Base-by-base conservation (phyloP, 2,888 invertebrate genomes). In the Caenorhabditis afra region DNA sequence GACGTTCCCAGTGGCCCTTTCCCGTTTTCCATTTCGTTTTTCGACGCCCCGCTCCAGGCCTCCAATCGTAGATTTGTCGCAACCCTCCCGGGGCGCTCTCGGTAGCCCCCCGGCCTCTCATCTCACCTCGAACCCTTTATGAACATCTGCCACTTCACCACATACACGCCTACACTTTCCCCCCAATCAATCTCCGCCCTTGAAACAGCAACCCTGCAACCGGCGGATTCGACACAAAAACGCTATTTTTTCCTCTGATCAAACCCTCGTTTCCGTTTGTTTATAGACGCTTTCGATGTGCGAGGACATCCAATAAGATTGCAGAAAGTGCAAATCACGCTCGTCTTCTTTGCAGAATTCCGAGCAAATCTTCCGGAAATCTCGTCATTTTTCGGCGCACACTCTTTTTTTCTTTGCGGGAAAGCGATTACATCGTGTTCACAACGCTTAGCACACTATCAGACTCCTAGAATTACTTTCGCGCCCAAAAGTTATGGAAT, bases 51-150 rank as follows among this genome's bases (percentile, higher is more conserved):
- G 45, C 62, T 49, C 49, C 71, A 39, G 3, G 14, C n/a, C 57
- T 39, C 22, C 20, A 3, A 39, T 57, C 55, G 47, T 58, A 62
- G 58, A 73, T 64, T 73, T 73, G 71, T 71, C 39, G 50, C 71
- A 62, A 71, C 22, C 58, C 45, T 16, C 1, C 61, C 29, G 35
- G 16, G 29, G 4, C 65, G 23, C 47, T 71, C 49, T 64, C 64
- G 55, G 39, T 71, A 64, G n/a, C 57, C 50, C 14, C 41, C 4
- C 11, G 11, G 12, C 41, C 41, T 41, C 41, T 68, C 8, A 23
- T 64, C 62, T 65, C 73, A 73, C 73, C 64, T 65, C 64, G 45
- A 73, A 73, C 73, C 73, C 22, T 64, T 73, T 57, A 73, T 73
- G 64, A 65, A 73, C 73, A 73, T 73, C 73, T 73, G 73, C 64